Conservation (phyloP, 2,888 invertebrate genomes). For the Apodemia hepburni region DNA sequence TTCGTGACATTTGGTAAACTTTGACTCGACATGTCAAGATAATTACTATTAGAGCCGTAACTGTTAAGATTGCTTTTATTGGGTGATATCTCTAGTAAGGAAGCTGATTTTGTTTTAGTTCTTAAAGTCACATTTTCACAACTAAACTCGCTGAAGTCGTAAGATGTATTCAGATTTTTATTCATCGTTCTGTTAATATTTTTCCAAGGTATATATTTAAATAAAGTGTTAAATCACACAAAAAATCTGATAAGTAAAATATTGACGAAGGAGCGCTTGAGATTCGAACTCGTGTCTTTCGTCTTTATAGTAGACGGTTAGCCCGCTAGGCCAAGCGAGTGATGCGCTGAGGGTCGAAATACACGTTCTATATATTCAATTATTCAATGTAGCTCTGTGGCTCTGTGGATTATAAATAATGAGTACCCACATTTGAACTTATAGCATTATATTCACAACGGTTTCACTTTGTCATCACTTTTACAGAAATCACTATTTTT, state of each 20-base stretch:
- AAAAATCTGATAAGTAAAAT: too few relatives aligned
- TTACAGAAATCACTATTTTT: too few relatives aligned
- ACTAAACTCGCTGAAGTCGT: background rate
- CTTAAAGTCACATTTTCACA: background rate
- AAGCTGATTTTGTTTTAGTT: conserved; percentile 1
- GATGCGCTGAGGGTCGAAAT: too few relatives aligned
- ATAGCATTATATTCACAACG: too few relatives aligned
- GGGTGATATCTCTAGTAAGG: background rate
- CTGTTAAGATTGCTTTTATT: background rate
- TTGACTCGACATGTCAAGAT: background rate
- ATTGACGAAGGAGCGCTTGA: background rate
- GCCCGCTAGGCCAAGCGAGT: too few relatives aligned
- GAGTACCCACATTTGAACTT: too few relatives aligned
- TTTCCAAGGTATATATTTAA: background rate
- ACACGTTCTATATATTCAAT: too few relatives aligned
- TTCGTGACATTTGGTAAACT: background rate
- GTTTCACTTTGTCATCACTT: too few relatives aligned
- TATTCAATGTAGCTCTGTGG: too few relatives aligned
- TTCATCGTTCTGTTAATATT: background rate
- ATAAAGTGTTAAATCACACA: background rate
- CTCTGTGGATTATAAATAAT: too few relatives aligned
- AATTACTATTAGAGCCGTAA: background rate
- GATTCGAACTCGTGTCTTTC: background rate
- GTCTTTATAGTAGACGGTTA: too few relatives aligned
- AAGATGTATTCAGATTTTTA: background rate